Base-by-base conservation (phyloP, 2,797 vertebrate genomes). In the Myripristis jacobus region DNA sequence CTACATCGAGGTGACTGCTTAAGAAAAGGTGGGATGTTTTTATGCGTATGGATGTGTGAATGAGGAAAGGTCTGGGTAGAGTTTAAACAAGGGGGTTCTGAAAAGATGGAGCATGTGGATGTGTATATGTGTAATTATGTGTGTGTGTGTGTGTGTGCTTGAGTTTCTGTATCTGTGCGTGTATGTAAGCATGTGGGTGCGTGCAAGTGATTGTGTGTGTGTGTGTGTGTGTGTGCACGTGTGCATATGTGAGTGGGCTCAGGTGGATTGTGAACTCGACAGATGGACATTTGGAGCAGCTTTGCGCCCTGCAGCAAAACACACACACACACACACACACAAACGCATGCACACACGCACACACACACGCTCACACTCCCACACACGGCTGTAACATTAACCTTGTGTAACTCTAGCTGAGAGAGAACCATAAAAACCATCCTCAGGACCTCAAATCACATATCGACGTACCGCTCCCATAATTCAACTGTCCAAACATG, bases 231-330 rank as follows among this genome's bases (percentile, higher is more conserved):
- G 34, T 25, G 53, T 43, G 72, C 70, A 75, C 63, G 51, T 81
- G 85, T 73, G 56, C 53, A 66, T 73, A 67, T 59, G 75, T 36
- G 81, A 85, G 83, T 70, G 88, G 93, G 91, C 91, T 94, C 88
- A 93, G 92, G 92, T 93, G 93, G 87, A 87, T 84, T 82, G 88
- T 74, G 87, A 90, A 88, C 81, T 89, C 76, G 77, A 87, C 92
- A 94, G 92, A 94, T 93, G 93, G 93, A 93, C 88, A 87, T 88
- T 92, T 89, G 90, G 87, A 93, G 90, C 91, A 92, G 91, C 89
- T 90, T 90, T 88, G 69, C 87, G 77, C 87, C 93, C 92, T 87
- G 85, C 90, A 92, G 91, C 90, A 85, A 87, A 84, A 84, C 25
- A 47, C 67, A 44, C 50, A 61, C 66, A 44, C 54, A 71, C 51